Percentiles rank a stretch among this genome's conserved stretches.
These are phyloP conservation scores for Agrypnus murinus DNA, from an alignment of 2,888 invertebrate genomes.

Conservation along the genomic window DNA sequence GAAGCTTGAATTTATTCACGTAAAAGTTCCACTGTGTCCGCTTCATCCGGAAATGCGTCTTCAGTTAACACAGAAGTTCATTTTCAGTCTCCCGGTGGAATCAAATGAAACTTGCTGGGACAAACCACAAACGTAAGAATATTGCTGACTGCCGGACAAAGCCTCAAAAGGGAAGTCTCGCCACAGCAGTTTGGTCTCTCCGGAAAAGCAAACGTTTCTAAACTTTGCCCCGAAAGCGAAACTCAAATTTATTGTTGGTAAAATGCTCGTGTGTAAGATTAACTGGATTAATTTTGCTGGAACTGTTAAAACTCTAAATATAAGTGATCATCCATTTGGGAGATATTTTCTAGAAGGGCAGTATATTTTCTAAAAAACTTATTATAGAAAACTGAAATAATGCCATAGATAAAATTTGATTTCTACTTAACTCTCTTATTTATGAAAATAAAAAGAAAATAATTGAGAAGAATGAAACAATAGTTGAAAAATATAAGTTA, in stretches of 20 bases:
- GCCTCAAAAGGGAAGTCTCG: conserved; percentile 22
- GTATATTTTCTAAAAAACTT: not conserved
- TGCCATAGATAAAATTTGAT: too few relatives aligned
- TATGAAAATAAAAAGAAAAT: too few relatives aligned
- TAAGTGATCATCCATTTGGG: conserved; percentile 1
- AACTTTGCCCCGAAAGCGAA: conserved; percentile 16
- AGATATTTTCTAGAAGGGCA: not conserved
- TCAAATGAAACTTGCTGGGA: conserved; percentile 28
- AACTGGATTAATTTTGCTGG: conserved; percentile 5
- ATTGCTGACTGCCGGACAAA: conserved; percentile 34
- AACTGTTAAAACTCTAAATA: not conserved
- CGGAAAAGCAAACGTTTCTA: conserved; percentile 25
- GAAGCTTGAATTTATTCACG: conserved; percentile 28
- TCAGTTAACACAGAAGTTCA: conserved; percentile 31
- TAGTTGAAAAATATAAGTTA: too few relatives aligned
- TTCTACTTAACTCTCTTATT: too few relatives aligned
- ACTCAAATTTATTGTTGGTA: conserved; percentile 16
- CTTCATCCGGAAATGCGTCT: conserved; percentile 35
- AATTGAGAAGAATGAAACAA: too few relatives aligned
- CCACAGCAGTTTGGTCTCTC: conserved; percentile 23
- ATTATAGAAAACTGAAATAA: too few relatives aligned
- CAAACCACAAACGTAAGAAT: conserved; percentile 35
- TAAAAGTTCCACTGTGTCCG: conserved; percentile 31
- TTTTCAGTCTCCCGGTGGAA: conserved; percentile 34
- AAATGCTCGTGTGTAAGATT: conserved; percentile 11